Evolutionary conservation across 2,113 vertebrate genomes (phyloP).

Genomic region (Nematolebias whitei): DNA sequence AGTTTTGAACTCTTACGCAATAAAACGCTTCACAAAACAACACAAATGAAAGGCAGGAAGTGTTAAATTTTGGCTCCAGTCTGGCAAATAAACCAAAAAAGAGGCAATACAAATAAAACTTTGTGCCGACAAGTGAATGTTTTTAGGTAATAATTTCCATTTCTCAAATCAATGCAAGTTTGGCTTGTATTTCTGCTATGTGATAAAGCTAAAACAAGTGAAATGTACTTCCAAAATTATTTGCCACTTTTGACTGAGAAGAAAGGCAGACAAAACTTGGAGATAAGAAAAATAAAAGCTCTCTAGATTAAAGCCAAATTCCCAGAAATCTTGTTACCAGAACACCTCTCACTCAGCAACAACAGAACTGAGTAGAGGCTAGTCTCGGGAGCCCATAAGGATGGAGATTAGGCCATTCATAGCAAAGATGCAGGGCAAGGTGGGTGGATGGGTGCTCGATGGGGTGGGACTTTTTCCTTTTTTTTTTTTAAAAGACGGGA

Average conservation of each 20-base stretch:
- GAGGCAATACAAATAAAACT: background rate
- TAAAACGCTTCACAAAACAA: background rate
- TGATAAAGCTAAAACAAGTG: background rate
- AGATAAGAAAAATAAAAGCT: background rate
- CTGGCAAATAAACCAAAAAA: background rate
- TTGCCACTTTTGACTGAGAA: background rate
- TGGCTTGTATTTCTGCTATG: background rate
- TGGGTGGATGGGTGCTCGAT: constrained; percentile 69
- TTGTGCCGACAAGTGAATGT: background rate
- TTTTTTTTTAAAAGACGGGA: constrained; percentile 49
- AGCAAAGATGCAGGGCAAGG: constrained; percentile 72
- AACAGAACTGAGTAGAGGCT: constrained; percentile 74
- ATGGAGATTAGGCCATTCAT: constrained; percentile 74
- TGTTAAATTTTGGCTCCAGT: background rate
- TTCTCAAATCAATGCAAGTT: too few species aligned
- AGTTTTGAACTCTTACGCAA: constrained; percentile 9
- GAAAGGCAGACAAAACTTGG: rapidly evolving
- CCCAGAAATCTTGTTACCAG: background rate
- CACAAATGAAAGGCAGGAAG: background rate
- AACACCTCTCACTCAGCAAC: constrained; percentile 53
- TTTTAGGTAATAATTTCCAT: too few species aligned
- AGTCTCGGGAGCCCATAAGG: constrained; percentile 77
- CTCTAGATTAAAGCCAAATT: constrained; percentile 1
- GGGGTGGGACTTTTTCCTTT: constrained; percentile 50
- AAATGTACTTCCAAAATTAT: constrained; percentile 1